Evolutionary conservation across 2,888 invertebrate species (phyloP), one percentile per base, ranked within the genome.

Genomic region (Thecophora atra): DNA sequence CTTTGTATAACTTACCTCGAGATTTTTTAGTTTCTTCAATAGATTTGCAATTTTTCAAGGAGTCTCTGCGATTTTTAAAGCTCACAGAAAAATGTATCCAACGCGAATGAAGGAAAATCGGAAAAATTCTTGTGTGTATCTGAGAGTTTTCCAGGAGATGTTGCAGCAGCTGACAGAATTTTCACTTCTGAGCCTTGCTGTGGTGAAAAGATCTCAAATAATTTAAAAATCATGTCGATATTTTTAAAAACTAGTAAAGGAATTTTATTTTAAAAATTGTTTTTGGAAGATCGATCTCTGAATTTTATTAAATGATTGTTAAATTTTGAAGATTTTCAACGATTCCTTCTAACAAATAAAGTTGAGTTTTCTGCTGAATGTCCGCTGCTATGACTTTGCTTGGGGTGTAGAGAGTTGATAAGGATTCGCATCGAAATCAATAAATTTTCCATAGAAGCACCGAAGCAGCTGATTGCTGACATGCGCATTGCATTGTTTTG

Each of bases 11-110:
- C 71, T 83, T 79, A 84, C 83, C 84, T 83, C 84, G 81, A 84
- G 84, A 82, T 79, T 84, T 77, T 82, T 83, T 77, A 84, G 81
- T 83, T 83, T 83, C 78, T 83, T 84, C 77, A 84, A 83, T 81
- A 83, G 78, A 84, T 83, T 82, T 84, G 84, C 83, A 83, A 84
- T 83, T 83, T 83, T 84, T 82, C 82, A 84, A 79, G 73, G 78
- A 78, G 82, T 81, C 79, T 66, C 77, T 71, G 72, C 76, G 77
- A 77, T 79, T 80, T 77, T 79, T 79, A 79, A 72, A 77, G 79
- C 78, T 78, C 78, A 77, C 78, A 75, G 80, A 79, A 80, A 83
- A 79, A 81, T 81, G 56, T 72, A 30, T 75, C 72, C 67, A 70
- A 70, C 71, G 52, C 44, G 70, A 70, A 60, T 71, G 52, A 67